Evolutionary conservation across 2,113 vertebrate species (phyloP).

Genomic region (Phyllostomus hastatus): DNA sequence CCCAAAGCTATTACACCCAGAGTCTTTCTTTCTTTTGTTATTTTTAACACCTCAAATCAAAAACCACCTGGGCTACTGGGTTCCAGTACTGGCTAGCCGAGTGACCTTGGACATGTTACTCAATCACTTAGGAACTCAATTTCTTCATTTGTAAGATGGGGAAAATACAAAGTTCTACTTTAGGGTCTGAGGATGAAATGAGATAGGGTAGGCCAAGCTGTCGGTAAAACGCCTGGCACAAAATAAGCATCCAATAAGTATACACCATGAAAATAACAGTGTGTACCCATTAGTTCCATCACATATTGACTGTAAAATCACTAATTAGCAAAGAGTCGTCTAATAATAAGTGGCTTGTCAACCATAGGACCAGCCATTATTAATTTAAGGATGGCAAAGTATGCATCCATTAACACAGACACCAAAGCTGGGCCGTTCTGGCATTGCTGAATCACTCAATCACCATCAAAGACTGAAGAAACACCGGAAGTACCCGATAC

Average conservation of each 20-base stretch:
- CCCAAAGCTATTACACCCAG: not conserved
- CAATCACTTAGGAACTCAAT: not conserved
- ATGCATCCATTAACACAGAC: not conserved
- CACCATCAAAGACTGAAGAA: not conserved
- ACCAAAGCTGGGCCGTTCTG: not conserved
- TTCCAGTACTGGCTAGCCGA: not conserved
- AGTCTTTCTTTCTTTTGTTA: not conserved
- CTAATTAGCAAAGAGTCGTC: constrained; percentile 31
- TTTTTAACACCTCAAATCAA: not conserved
- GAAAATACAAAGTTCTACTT: not conserved
- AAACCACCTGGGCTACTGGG: not conserved
- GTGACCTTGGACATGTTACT: not conserved
- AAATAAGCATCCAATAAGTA: not conserved
- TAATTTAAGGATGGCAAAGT: not conserved
- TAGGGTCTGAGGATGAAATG: not conserved
- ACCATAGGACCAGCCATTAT: not conserved
- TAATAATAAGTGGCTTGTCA: constrained; percentile 40
- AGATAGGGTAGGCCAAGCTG: not conserved
- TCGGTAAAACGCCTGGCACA: not conserved
- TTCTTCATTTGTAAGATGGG: not conserved
- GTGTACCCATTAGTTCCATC: not conserved
- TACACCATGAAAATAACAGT: not conserved
- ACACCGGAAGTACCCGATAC: not conserved
- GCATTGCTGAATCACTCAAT: not conserved
- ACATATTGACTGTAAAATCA: not conserved